Evolutionary conservation across 2,888 invertebrate genomes (phyloP).

Genomic region (Galerucella calmariensis): DNA sequence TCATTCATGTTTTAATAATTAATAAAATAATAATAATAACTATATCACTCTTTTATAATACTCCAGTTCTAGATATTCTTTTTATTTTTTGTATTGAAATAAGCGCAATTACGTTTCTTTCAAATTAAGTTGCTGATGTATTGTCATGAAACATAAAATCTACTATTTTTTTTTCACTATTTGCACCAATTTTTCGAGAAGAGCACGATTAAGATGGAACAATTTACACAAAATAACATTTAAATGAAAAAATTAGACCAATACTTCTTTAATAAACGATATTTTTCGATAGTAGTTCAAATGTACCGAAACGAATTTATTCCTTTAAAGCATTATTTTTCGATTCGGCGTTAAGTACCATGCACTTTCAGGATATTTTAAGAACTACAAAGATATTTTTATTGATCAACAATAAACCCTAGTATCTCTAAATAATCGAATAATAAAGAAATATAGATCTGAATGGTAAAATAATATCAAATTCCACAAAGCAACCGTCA

Average conservation of each 20-base stretch:
- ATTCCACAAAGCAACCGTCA: constrained; percentile 46
- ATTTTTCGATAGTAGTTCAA: constrained; percentile 8
- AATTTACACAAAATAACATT: constrained; percentile 24
- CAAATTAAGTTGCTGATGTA: constrained; percentile 49
- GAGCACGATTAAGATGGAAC: not conserved
- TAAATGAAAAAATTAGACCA: not conserved
- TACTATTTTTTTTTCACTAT: constrained; percentile 43
- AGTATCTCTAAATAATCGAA: not conserved
- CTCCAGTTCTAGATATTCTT: constrained; percentile 47
- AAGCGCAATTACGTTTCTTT: constrained; percentile 50
- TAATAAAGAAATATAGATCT: not conserved
- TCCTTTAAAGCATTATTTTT: no score
- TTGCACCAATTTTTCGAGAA: constrained; percentile 34
- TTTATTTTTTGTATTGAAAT: constrained; percentile 26
- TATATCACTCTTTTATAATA: constrained; percentile 58
- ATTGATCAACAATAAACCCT: no score
- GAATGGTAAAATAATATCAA: constrained; percentile 45
- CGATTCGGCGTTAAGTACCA: no score
- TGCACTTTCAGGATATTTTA: no score
- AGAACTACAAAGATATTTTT: no score
- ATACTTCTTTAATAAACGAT: not conserved
- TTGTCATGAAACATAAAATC: constrained; percentile 59
- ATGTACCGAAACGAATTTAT: not conserved
- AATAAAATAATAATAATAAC: constrained; percentile 44
- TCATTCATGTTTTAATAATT: constrained; percentile 42